Evolutionary conservation across 2,113 vertebrate genomes (phyloP), one percentile per base, ranked within the genome.

Genomic region (Morone saxatilis): DNA sequence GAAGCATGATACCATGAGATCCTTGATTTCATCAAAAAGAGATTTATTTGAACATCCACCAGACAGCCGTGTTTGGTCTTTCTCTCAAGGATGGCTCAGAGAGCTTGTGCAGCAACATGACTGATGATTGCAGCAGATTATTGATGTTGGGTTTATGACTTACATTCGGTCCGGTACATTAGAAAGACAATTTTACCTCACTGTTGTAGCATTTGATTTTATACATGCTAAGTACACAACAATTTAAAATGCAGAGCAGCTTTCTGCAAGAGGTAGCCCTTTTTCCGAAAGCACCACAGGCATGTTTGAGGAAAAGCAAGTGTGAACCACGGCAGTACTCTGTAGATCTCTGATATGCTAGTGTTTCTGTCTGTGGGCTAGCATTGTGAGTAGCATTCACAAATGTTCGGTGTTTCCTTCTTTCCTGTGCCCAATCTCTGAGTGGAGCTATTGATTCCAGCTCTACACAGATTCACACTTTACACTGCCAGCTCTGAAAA

Each of bases 371-470:
- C 59, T 59, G 56, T 57, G 74, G 63, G 65, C 36, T 78, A 79
- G 62, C 68, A 67, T 70, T 72, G 62, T 75, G 71, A 60, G 25
- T 60, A 69, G 66, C 63, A 63, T 70, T 78, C 45, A 47, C 73
- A 71, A 76, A 40, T 62, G 11, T 70, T 68, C 50, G 75, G 41
- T 54, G 53, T 40, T 77, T 56, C 73, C 43, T 65, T 76, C 53
- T 81, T 76, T 70, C 12, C 47, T 81, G 62, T 68, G 54, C 47
- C 63, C 47, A 81, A 17, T 69, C 17, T 80, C 54, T 81, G 48
- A 81, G 71, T 82, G 68, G 54, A 73, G 70, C 80, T 80, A 91
- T 83, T 80, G 87, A 91, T 86, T 88, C 40, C 6, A 47, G 25
- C 72, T 63, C 60, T 74, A 69, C 63, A 80, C 78, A 81, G 51